Base-by-base conservation (phyloP, 2,888 invertebrate genomes). In the Euspilapteryx auroguttella region DNA sequence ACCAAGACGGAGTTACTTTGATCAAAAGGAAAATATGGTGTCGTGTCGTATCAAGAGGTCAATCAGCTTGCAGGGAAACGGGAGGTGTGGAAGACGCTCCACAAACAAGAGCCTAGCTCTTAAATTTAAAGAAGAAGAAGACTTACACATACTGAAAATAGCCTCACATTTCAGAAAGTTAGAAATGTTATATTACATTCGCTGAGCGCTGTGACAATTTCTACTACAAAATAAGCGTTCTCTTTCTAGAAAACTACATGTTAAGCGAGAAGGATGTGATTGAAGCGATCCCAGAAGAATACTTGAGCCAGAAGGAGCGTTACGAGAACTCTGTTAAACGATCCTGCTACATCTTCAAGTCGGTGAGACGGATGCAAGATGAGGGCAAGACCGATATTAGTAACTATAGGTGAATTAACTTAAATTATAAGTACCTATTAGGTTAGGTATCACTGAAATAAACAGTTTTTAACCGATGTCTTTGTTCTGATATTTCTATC, bases 271-370 rank as follows among this genome's bases (percentile, higher is more conserved):
- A 59, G 21, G 59, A 49, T 1, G 7, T 85, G 23, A 52, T 71
- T 38, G 85, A 86, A 38, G 62, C 76, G 12, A 55, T 85, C 0
- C 88, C 90, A 1, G 73, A 81, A n/a, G 87, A 86, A 32, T 91
- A 88, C 50, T 58, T 89, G 37, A 89, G 90, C 29, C 89, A 92
- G 47, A 89, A 89, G 46, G 89, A 91, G 44, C 78, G 85, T 33
- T 92, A 91, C 49, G 87, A 89, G 49, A 81, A 87, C 44, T 80
- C 85, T 4, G 48, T 91, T 15, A 78, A 83, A 27, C 89, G 86
- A 47, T 78, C 84, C 4, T 83, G 83, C 38, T 54, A 81, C 9
- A 53, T 89, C 27, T 78, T 86, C 30, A 81, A 86, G 62, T 81
- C 85, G 50, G 68, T 86, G 8, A 77, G 80, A 25, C 61, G 80